Conservation (phyloP, 2,888 invertebrate genomes). For the Achlya flavicornis region DNA sequence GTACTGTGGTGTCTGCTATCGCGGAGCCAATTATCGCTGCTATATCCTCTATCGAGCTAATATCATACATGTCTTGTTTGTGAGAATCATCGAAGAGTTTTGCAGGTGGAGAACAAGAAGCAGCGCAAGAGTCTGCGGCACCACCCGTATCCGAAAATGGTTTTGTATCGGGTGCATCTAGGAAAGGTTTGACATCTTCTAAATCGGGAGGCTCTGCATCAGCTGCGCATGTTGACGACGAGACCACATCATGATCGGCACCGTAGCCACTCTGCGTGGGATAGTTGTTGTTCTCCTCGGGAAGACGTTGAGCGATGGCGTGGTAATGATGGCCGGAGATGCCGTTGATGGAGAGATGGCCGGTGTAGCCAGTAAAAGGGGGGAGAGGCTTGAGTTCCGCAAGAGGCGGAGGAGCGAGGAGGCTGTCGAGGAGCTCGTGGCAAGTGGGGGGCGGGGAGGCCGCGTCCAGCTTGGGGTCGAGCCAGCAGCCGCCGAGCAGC, state of each 20-base stretch:
- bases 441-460: conserved; percentile 70
- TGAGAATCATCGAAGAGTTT: conserved; percentile 79
- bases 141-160: conserved; percentile 80
- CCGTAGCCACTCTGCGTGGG: conserved; percentile 85
- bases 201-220: conserved; percentile 85
- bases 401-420: conserved; percentile 86
- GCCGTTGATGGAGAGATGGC: conserved; percentile 93
- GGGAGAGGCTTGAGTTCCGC: conserved; percentile 93
- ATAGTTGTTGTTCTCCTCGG: conserved; percentile 89
- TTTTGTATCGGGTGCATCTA: conserved; percentile 80
- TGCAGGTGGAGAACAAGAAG: conserved; percentile 78
- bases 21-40: conserved; percentile 95
- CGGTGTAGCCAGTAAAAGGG: conserved; percentile 93
- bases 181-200: conserved; percentile 85
- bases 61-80: conserved; percentile 87
- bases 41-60: conserved; percentile 91
- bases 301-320: conserved; percentile 90
- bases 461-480: conserved; percentile 83
- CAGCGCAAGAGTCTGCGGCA: conserved; percentile 84
- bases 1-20: conserved; percentile 94
- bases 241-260: conserved; percentile 88
- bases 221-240: conserved; percentile 88
- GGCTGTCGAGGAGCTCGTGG: conserved; percentile 89
- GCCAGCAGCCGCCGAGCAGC: conserved; percentile 89
- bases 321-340: conserved; percentile 95